Base-by-base conservation (phyloP, 2,113 vertebrate species). In the Emydura subglobosa region DNA sequence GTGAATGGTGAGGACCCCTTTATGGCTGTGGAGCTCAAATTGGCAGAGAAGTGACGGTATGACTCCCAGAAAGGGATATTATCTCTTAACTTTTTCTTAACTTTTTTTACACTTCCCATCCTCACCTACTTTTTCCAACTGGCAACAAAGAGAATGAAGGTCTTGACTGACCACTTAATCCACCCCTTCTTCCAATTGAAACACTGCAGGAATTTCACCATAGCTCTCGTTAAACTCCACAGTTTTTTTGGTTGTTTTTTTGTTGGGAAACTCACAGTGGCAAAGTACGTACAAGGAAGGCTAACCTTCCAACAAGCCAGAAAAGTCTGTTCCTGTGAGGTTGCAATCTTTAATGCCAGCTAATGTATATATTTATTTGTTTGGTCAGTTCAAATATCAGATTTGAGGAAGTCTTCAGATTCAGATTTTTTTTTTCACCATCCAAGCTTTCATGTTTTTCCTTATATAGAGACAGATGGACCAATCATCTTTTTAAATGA, bases 341-440 rank as follows among this genome's bases (percentile, higher is more conserved):
- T n/a, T 95, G 68, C 49, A 89, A 5, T 61, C 24, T 92, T 92
- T 76, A 88, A 89, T 92, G 86, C 59, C 95, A 97, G 96, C 74
- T 92, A 88, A 95, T 92, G 93, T 92, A 87, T 96, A 88, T 78
- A n/a, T 97, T 94, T 81, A 88, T 96, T 83, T 59, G 50, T 50
- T 84, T 94, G 83, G 53, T 92, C 93, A 92, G 47, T 83, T 78
- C 87, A 97, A 98, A 95, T 83, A 93, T 82, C 72, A 31, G 55
- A 96, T 97, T 98, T 97, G 94, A 96, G 93, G 95, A 96, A 97
- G 85, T 85, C 57, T 96, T 97, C 42, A 54, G 83, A 87, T 96
- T 94, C 96, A 90, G 83, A 82, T 85, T 97, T 98, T 96, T 53
- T 93, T 85, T 82, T 82, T 88, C 81, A 88, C 94, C 97, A 65